These are phyloP conservation scores for Pseudanteris insignis DNA, from an alignment of 2,888 invertebrate species.

Conservation along the genomic window DNA sequence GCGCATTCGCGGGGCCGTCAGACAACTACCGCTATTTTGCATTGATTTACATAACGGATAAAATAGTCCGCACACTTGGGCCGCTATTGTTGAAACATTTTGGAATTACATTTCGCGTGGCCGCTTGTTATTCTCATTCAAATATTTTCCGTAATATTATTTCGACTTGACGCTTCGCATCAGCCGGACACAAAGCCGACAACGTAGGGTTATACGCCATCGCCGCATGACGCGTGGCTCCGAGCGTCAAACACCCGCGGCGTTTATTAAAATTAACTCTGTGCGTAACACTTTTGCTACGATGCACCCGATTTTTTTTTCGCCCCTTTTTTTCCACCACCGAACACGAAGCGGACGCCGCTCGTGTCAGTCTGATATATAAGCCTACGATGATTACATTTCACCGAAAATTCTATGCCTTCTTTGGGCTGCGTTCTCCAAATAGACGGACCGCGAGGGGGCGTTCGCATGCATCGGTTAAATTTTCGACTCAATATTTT, in stretches of 20 bases:
- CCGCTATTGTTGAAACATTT: slow-evolving; percentile 59
- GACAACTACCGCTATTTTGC: slow-evolving; percentile 55
- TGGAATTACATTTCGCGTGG: slow-evolving; percentile 57
- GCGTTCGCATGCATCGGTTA: too few species aligned
- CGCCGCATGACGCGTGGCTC: slow-evolving; percentile 16
- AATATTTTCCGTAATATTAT: slow-evolving; percentile 59
- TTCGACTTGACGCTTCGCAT: slow-evolving; percentile 49
- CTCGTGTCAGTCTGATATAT: slow-evolving; percentile 18
- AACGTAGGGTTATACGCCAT: slow-evolving; percentile 27
- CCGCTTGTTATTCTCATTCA: slow-evolving; percentile 59
- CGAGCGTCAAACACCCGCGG: slow-evolving; percentile 16
- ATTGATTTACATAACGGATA: slow-evolving; percentile 65
- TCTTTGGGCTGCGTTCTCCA: too few species aligned
- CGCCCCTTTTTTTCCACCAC: neutral
- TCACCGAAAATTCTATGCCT: too few species aligned
- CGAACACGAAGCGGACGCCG: neutral
- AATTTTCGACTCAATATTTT: too few species aligned
- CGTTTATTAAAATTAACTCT: slow-evolving; percentile 48
- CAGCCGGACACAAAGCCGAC: slow-evolving; percentile 50
- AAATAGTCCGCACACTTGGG: slow-evolving; percentile 53
- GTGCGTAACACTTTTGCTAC: slow-evolving; percentile 14
- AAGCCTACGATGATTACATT: slow-evolving; percentile 17
- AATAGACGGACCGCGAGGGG: too few species aligned
- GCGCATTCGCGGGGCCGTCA: slow-evolving; percentile 39
- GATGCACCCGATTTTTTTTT: slow-evolving; percentile 8